Evolutionary conservation across 2,113 vertebrate genomes (phyloP), one percentile per base, ranked within the genome.

Genomic region (Bufo bufo): DNA sequence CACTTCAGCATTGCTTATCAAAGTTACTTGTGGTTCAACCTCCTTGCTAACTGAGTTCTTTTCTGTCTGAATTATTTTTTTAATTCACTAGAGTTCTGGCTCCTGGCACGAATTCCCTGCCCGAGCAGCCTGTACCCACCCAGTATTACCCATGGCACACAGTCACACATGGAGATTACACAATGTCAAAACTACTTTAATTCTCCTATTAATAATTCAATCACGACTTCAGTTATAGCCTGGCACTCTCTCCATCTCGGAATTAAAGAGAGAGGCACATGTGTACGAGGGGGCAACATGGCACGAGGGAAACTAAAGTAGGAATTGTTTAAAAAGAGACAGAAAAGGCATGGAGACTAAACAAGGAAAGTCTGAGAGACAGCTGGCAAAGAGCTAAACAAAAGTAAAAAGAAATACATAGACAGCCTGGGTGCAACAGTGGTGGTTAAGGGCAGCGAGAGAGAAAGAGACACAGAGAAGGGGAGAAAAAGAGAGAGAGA

Each of bases 171-270:
- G 49, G 33, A 88, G 66, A 77, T 82, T 88, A 77, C 86, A 82
- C 86, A 88, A 88, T 88, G 86, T 88, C 74, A 88, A 88, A 82
- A 88, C 69, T 88, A 88, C 86, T 88, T 81, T 88, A 83, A 88
- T 61, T 88, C 79, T 88, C 86, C 71, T 88, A 82, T 88, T 88
- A 88, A 88, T 88, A 88, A 88, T 88, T 88, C 86, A 88, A 88
- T 88, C 87, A 88, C 87, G 87, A 88, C 71, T 88, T 52, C 87
- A 82, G 80, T 88, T 88, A 63, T 88, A 88, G 66, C 87, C 87
- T 88, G 87, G 80, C 87, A 88, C 80, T 33, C 45, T 78, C 72
- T 82, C 56, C 61, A 33, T 79, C 59, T 79, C 20, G 43, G 65
- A 81, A 87, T 87, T 72, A 87, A 87, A 87, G 50, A 49, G 84